Evolutionary conservation across 2,113 vertebrate species (phyloP), one percentile per base, ranked within the genome.

Genomic region (Corythaeola cristata): DNA sequence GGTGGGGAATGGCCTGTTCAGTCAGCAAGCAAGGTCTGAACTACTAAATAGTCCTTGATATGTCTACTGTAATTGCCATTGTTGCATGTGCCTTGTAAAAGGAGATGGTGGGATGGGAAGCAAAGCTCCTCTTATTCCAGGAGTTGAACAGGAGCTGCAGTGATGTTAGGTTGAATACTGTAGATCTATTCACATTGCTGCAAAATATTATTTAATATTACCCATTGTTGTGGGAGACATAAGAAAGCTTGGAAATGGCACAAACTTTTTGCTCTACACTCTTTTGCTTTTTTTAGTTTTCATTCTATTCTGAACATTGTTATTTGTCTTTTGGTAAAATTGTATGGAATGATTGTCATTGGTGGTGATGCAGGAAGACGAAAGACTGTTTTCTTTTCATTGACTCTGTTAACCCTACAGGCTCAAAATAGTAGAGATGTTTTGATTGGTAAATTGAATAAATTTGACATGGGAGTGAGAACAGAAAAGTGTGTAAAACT

Each of bases 391-490:
- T 93, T 89, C 41, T 92, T 91, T 88, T 75, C 56, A 75, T 37
- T 88, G 47, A 56, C 64, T 89, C 63, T 66, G 28, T 91, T 95
- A 95, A 94, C 83, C 75, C 77, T 90, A 91, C 69, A 91, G 92
- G 80, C 84, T 96, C 4, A 0, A 88, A 77, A 82, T 50, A 92
- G 50, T 77, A 62, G 53, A 68, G 52, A 80, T 79, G 20, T 63
- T 97, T 96, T 96, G 77, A 94, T 95, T 92, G 66, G 79, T 95
- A 85, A 93, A 86, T 93, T 89, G 71, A 97, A 23, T 82, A 93
- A 68, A 91, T 96, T 67, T 95, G 94, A 96, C 92, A 87, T 8
- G 21, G 47, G 52, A 80, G 7, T 72, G 39, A 85, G 58, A 90
- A 85, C 19, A 90, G 71, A 90, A 90, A 88, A 88, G 13, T 88